These are phyloP conservation scores for Aphodius granarius DNA, from an alignment of 2,888 invertebrate genomes.

Conservation along the genomic window DNA sequence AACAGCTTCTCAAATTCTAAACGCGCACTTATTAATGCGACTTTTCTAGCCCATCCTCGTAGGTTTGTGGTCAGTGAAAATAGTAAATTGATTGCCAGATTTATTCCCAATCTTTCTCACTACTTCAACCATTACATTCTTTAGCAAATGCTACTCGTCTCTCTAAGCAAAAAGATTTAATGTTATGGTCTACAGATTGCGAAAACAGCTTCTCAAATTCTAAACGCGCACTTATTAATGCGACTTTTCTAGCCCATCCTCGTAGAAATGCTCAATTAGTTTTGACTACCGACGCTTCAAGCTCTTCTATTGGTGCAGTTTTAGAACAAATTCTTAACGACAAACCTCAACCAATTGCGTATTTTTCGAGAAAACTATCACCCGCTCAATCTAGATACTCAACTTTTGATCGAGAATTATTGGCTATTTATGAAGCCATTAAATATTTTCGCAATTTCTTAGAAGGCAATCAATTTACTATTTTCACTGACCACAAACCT, in stretches of 20 bases:
- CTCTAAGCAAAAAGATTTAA: not conserved
- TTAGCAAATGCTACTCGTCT: not conserved
- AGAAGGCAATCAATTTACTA: slow-evolving; percentile 43
- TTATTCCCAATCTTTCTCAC: slow-evolving; percentile 17
- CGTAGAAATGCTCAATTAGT: slow-evolving; percentile 36
- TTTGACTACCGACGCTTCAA: slow-evolving; percentile 47
- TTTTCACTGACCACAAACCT: slow-evolving; percentile 43
- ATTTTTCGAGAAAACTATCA: slow-evolving; percentile 45
- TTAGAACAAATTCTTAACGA: slow-evolving; percentile 42
- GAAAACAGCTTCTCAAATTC: not conserved
- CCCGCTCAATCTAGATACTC: slow-evolving; percentile 45
- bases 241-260: slow-evolving; percentile 30
- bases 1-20: slow-evolving; percentile 6
- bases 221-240: slow-evolving; percentile 26
- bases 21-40: slow-evolving; percentile 25
- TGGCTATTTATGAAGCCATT: slow-evolving; percentile 46
- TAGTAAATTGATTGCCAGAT: slow-evolving; percentile 35
- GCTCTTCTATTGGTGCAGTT: slow-evolving; percentile 46
- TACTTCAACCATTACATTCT: not conserved
- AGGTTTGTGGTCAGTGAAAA: slow-evolving; percentile 43
- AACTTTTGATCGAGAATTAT: slow-evolving; percentile 49
- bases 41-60: slow-evolving; percentile 28
- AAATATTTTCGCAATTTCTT: slow-evolving; percentile 46
- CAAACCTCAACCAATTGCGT: slow-evolving; percentile 45
- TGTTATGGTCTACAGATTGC: not conserved